Conservation (phyloP, 1,140 invertebrate species). For the Sycophila sp. region DNA sequence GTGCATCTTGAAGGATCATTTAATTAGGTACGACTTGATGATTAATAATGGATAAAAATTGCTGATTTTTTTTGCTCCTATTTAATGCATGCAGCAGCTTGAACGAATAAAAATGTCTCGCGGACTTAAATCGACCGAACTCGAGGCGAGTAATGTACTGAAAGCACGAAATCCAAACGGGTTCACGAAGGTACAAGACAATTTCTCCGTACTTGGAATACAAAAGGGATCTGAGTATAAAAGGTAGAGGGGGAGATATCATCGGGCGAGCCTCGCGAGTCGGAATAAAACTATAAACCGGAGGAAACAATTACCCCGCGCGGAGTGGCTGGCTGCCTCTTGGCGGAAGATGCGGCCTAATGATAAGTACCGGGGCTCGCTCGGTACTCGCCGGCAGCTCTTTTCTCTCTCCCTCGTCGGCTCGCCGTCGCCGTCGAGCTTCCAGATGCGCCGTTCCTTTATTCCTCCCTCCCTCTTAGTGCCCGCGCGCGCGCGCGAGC, state of each 20-base stretch:
- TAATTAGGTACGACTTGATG: no score
- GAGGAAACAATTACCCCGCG: constrained; percentile 59
- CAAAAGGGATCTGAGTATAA: constrained; percentile 44
- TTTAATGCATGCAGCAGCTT: no score
- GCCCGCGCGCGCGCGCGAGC: not conserved
- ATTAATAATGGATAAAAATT: no score
- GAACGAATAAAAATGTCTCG: no score
- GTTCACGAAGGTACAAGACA: not conserved
- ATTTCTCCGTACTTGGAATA: constrained; percentile 48
- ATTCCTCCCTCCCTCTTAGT: no score
- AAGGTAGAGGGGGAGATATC: constrained; percentile 48
- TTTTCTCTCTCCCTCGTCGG: not conserved
- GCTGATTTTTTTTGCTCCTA: no score
- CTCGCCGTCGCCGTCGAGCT: not conserved
- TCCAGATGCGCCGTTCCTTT: no score
- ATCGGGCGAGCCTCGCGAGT: constrained; percentile 48
- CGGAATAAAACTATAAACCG: constrained; percentile 60
- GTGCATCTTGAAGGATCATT: no score
- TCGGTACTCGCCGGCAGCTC: not conserved
- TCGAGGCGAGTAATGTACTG: no score
- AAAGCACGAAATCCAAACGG: not conserved
- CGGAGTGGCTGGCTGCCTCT: constrained; percentile 37
- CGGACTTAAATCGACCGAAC: no score
- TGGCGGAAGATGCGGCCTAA: constrained; percentile 54
- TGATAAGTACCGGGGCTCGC: constrained; percentile 50